A percentile compares a stretch with the other conserved stretches of the same genome.
These are phyloP conservation scores for Dusona sp. DNA, from an alignment of 2,888 invertebrate species.

Conservation along the genomic window DNA sequence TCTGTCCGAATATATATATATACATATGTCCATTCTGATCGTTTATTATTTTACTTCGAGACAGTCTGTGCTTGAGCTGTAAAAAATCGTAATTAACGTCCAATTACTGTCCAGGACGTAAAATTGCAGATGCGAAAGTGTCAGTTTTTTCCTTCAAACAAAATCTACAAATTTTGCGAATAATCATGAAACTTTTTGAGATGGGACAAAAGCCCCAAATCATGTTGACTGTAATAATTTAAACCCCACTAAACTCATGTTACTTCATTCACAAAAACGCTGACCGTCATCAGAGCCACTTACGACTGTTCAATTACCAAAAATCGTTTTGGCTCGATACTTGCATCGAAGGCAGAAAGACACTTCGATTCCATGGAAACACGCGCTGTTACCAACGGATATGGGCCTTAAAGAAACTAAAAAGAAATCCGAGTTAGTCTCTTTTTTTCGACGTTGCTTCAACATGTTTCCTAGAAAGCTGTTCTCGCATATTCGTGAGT, in stretches of 20 bases:
- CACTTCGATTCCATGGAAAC: slow-evolving; percentile 13
- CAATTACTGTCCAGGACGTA: neutral
- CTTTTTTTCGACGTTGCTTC: slow-evolving; percentile 15
- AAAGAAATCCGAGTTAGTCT: slow-evolving; percentile 3
- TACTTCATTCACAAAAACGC: slow-evolving; percentile 31
- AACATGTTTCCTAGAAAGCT: slow-evolving; percentile 52
- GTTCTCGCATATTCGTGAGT: slow-evolving; percentile 41
- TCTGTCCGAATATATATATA: neutral
- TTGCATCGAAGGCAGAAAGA: slow-evolving; percentile 18
- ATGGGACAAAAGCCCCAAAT: slow-evolving; percentile 1
- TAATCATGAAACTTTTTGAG: neutral
- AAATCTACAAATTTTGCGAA: neutral
- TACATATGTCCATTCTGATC: neutral
- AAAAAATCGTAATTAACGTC: neutral
- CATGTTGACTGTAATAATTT: slow-evolving; percentile 25
- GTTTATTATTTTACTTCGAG: neutral
- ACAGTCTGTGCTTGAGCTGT: neutral
- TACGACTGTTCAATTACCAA: slow-evolving; percentile 44
- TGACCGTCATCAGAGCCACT: slow-evolving; percentile 26
- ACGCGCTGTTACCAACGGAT: slow-evolving; percentile 41
- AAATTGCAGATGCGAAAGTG: neutral
- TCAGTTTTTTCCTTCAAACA: neutral
- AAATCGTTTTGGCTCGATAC: slow-evolving; percentile 32
- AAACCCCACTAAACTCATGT: neutral
- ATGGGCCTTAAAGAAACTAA: slow-evolving; percentile 25